Percentiles rank a stretch among this genome's conserved stretches.
Evolutionary conservation across 2,113 vertebrate species (phyloP).

Genomic region (Tachuris rubrigastra): DNA sequence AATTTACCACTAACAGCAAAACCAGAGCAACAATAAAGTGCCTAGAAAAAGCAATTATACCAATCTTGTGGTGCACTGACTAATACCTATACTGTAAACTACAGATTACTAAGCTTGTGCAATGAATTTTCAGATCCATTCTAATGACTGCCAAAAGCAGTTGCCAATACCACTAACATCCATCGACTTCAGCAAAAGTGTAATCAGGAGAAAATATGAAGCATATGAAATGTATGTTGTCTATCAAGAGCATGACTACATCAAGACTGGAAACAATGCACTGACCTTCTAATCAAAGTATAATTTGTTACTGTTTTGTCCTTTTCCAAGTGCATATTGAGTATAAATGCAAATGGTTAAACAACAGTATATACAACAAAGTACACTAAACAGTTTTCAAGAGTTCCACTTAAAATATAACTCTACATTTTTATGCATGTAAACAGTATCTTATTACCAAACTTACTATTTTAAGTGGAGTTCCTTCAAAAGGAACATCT

Average conservation of each 20-base stretch:
- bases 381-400: background rate
- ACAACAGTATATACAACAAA: background rate
- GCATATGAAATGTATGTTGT: background rate
- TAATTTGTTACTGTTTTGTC: background rate
- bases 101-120: background rate
- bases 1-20: slow-evolving; percentile 73
- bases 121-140: background rate
- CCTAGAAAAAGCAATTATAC: slow-evolving; percentile 80
- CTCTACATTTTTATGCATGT: background rate
- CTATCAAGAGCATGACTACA: background rate
- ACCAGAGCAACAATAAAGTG: slow-evolving; percentile 83
- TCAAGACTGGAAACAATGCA: background rate
- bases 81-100: background rate
- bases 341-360: background rate
- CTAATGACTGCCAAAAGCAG: background rate
- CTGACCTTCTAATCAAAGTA: background rate
- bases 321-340: background rate
- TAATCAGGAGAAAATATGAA: background rate
- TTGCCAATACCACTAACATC: background rate
- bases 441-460: background rate
- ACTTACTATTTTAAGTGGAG: background rate
- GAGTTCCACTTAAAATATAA: background rate
- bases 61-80: slow-evolving; percentile 59
- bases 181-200: background rate
- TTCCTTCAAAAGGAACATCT: background rate